These are phyloP conservation scores for Bettongia penicillata DNA, from an alignment of 2,113 vertebrate genomes.

Conservation along the genomic window DNA sequence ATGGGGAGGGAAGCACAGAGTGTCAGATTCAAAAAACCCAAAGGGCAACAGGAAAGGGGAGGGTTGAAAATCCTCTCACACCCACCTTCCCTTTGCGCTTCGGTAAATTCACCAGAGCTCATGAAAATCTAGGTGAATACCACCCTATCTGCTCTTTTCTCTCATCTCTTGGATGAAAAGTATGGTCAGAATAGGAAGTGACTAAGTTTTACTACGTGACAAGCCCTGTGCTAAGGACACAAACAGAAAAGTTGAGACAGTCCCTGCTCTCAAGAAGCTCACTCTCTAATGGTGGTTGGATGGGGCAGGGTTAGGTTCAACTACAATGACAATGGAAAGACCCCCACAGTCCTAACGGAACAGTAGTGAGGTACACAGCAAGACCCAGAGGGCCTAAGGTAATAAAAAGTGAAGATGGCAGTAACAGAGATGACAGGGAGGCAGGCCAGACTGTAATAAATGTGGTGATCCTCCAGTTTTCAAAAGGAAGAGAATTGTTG, in stretches of 20 bases:
- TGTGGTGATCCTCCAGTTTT: neutral
- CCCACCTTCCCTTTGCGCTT: constrained; percentile 25
- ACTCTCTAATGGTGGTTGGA: neutral
- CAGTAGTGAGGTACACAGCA: neutral
- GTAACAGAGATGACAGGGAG: no score
- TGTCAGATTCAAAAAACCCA: constrained; percentile 80
- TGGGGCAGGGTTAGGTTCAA: neutral
- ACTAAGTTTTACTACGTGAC: constrained; percentile 2
- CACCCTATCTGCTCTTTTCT: neutral
- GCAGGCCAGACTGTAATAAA: no score
- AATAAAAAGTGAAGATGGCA: neutral
- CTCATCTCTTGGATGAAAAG: neutral
- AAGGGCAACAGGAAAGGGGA: constrained; percentile 70
- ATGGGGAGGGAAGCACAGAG: constrained; percentile 66
- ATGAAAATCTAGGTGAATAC: neutral
- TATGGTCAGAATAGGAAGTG: constrained; percentile 26
- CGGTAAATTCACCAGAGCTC: neutral
- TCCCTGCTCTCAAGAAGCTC: constrained; percentile 27
- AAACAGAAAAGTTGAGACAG: constrained; percentile 10
- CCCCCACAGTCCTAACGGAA: neutral
- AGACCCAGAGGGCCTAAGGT: neutral
- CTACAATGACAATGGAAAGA: neutral
- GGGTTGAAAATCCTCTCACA: neutral
- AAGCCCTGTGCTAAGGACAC: constrained; percentile 25
- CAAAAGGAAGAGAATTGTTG: neutral